These are phyloP conservation scores for Arctia plantaginis DNA, from an alignment of 2,888 invertebrate species.

Conservation along the genomic window DNA sequence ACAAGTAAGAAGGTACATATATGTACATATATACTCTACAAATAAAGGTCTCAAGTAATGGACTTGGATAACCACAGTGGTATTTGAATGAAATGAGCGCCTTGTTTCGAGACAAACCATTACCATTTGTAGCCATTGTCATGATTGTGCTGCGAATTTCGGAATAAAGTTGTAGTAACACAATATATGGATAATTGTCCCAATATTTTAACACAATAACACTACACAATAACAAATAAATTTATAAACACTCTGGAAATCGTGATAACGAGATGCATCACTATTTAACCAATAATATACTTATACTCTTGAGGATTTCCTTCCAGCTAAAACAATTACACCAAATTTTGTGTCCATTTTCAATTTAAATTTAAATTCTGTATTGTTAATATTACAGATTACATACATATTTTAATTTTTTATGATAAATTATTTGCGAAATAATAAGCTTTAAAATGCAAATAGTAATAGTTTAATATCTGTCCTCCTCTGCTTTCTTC, in stretches of 20 bases:
- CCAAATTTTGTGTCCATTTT: not conserved
- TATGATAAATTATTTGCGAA: too few relatives aligned
- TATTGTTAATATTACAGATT: too few relatives aligned
- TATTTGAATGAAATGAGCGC: slow-evolving; percentile 16
- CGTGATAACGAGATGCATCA: not conserved
- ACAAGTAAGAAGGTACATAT: slow-evolving; percentile 14
- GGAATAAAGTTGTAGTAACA: not conserved
- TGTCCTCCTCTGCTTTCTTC: too few relatives aligned
- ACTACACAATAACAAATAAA: too few relatives aligned
- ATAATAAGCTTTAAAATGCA: too few relatives aligned
- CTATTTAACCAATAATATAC: not conserved
- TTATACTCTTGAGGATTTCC: not conserved
- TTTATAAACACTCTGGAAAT: not conserved
- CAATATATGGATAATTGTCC: not conserved
- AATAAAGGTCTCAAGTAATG: slow-evolving; percentile 15
- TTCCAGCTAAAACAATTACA: not conserved
- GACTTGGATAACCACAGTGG: slow-evolving; percentile 10
- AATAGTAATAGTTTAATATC: too few relatives aligned
- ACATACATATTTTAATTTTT: too few relatives aligned
- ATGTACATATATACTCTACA: not conserved
- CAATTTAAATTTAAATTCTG: not conserved
- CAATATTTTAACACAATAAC: too few relatives aligned
- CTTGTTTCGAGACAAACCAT: slow-evolving; percentile 19
- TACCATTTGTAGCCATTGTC: not conserved
- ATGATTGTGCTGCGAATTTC: not conserved